A percentile compares a stretch with the other conserved stretches of the same genome.
These are phyloP conservation scores for Zootoca vivipara DNA, from an alignment of 2,113 vertebrate species.

Conservation along the genomic window DNA sequence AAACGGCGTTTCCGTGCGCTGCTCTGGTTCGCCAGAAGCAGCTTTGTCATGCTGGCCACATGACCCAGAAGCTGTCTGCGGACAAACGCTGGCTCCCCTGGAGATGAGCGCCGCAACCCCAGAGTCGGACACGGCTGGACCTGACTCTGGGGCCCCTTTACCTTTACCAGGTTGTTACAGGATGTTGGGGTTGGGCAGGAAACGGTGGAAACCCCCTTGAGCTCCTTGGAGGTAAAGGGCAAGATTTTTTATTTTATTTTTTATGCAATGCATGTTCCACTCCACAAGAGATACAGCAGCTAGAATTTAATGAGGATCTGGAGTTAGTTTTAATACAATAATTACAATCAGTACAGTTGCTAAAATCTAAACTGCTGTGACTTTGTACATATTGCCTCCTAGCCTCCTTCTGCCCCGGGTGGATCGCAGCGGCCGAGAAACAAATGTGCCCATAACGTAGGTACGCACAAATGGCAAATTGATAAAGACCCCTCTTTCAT, in stretches of 20 bases:
- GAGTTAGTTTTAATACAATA: neutral
- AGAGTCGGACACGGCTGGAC: too few species aligned
- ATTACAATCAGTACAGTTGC: neutral
- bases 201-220: neutral
- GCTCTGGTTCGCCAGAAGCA: too few species aligned
- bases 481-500: neutral
- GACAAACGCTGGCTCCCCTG: too few species aligned
- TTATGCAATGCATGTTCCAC: neutral
- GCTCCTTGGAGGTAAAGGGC: neutral
- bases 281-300: neutral
- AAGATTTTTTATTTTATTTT: neutral
- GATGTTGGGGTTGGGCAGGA: neutral
- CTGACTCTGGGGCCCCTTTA: too few species aligned
- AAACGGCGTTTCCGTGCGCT: too few species aligned
- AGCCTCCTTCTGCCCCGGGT: neutral
- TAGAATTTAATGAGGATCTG: neutral
- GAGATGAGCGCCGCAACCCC: too few species aligned
- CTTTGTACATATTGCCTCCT: neutral
- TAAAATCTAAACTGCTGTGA: neutral
- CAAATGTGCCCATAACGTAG: neutral
- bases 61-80: too few species aligned
- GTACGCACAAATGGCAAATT: neutral
- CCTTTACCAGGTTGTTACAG: neutral
- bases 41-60: too few species aligned
- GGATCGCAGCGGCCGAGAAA: neutral